Base-by-base conservation (phyloP, 1,140 invertebrate species). In the Penaeus chinensis region DNA sequence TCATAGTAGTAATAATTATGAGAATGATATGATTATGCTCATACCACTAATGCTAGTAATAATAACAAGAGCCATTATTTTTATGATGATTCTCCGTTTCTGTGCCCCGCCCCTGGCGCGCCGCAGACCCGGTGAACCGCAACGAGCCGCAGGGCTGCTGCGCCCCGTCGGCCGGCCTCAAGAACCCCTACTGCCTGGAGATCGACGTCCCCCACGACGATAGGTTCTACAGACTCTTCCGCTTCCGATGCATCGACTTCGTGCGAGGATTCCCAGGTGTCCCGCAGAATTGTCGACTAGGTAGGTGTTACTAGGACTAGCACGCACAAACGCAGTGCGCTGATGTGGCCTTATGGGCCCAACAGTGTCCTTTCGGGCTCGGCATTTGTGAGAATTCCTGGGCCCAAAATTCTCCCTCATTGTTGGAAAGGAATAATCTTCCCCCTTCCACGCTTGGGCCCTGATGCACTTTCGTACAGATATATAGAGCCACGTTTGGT, bases 171-270 rank as follows among this genome's bases (percentile, higher is more conserved):
- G 85, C 89, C 5, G 95, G 96, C 47, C 92, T 95, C 19, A 96
- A 96, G 91, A 96, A 98, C 93, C 96, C 96, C 0, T 97, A 97
- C 91, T 99, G 98, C 92, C 95, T 98, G 91, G 96, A 98, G 92
- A 98, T 99, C 89, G 91, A 93, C 62, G 95, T 99, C 60, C 97
- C 97, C 0, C 95, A 96, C 81, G 96, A 98, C 91, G 98, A 99
- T 92, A 96, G 97, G 91, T 98, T 98, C 94, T 98, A 97, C 93
- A 94, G 95, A 10, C 93, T 96, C 37, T 98, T 96, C 92, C 91
- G 92, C 10, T 92, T 92, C 83, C 91, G 91, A 2, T 95, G 94
- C 87, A 92, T 94, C 90, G 93, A 93, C 89, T 93, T 94, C 89
- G 91, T 92, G 22, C 90, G 94, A 62, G 93, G 93, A 22, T 90